Evolutionary conservation across 2,888 invertebrate genomes (phyloP).

Genomic region (Trissoscelio sp.): DNA sequence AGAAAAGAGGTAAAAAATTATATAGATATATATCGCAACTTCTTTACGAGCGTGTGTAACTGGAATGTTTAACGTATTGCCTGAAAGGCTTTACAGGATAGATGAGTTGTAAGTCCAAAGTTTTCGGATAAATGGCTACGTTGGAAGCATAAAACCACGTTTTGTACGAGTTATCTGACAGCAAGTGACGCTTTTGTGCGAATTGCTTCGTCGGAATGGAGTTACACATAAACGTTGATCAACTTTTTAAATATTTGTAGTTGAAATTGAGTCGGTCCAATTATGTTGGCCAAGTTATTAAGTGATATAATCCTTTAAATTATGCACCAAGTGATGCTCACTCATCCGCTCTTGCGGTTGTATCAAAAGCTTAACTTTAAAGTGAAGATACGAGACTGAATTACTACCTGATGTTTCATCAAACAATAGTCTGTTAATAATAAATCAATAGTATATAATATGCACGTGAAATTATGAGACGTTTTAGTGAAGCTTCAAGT

Average conservation of each 20-base stretch:
- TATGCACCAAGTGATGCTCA: constrained; percentile 48
- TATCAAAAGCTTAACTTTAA: constrained; percentile 57
- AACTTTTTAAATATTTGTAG: constrained; percentile 26
- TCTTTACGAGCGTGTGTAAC: constrained; percentile 42
- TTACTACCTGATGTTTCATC: constrained; percentile 46
- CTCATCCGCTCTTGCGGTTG: constrained; percentile 37
- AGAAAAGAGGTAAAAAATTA: not conserved
- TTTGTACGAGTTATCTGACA: constrained; percentile 21
- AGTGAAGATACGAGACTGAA: constrained; percentile 41
- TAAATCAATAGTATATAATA: constrained; percentile 58
- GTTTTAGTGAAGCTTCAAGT: constrained; percentile 26
- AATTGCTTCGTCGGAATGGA: not conserved
- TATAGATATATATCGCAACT: constrained; percentile 46
- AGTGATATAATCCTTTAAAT: constrained; percentile 51
- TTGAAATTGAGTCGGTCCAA: constrained; percentile 13
- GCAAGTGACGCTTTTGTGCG: not conserved
- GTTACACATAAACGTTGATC: constrained; percentile 23
- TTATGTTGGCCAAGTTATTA: constrained; percentile 43
- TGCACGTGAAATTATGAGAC: constrained; percentile 51
- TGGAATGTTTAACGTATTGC: constrained; percentile 50
- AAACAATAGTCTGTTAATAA: constrained; percentile 59
- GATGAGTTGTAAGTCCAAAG: constrained; percentile 32
- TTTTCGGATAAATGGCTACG: constrained; percentile 30
- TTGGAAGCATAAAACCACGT: constrained; percentile 32
- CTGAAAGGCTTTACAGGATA: constrained; percentile 33